These are phyloP conservation scores for Sebastes trivittatus DNA, from an alignment of 2,797 vertebrate species.

Conservation along the genomic window DNA sequence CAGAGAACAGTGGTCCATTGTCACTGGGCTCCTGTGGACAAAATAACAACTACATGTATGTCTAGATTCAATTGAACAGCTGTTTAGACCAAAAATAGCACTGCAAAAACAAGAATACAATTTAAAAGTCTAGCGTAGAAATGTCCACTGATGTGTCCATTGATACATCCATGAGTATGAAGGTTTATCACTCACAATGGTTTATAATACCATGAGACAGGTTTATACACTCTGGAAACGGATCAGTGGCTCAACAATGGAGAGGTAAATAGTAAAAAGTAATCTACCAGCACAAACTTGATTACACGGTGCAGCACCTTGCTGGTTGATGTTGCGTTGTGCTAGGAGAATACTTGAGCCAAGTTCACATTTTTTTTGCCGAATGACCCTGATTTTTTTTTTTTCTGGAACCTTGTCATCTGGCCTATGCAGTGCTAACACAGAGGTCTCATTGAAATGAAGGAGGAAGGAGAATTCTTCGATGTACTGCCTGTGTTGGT, in stretches of 20 bases:
- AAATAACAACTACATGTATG: neutral
- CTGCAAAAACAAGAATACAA: neutral
- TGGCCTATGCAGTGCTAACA: neutral
- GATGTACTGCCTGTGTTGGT: neutral
- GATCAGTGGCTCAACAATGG: neutral
- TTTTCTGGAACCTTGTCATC: neutral
- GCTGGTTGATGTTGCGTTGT: neutral
- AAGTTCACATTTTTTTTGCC: neutral
- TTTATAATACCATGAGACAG: neutral
- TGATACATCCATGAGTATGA: neutral
- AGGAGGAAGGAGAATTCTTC: neutral
- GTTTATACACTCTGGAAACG: no score
- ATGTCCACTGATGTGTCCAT: no score
- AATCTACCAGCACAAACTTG: neutral
- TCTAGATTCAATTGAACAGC: neutral
- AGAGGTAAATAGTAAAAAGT: neutral
- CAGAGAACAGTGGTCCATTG: conserved; percentile 96
- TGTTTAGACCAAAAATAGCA: neutral
- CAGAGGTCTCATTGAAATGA: neutral
- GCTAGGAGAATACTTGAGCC: neutral
- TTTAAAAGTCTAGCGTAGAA: neutral
- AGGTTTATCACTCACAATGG: neutral
- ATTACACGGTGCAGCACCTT: neutral
- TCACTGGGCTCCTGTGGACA: conserved; percentile 91
- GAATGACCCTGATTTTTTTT: neutral